Evolutionary conservation across 2,888 invertebrate genomes (phyloP).

Genomic region (Craniophora ligustri): DNA sequence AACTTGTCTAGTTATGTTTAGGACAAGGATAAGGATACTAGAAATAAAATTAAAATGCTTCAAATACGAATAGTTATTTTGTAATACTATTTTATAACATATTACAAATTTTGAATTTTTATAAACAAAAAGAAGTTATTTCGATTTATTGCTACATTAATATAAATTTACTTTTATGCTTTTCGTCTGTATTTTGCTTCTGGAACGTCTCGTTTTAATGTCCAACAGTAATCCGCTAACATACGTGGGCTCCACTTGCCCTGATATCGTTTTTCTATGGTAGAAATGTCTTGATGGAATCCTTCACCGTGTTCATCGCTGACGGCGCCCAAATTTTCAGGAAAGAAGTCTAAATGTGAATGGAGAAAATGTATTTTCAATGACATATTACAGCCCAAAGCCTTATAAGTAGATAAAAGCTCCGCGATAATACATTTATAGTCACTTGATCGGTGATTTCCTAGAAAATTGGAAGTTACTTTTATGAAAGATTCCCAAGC

Average conservation of each 20-base stretch:
- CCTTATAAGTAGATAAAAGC: too few species aligned
- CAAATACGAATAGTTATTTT: neutral
- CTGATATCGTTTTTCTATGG: neutral
- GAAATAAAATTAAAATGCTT: neutral
- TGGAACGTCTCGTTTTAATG: neutral
- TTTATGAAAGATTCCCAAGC: too few species aligned
- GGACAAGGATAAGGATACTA: neutral
- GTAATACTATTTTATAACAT: too few species aligned
- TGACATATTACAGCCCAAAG: neutral
- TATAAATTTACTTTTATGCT: neutral
- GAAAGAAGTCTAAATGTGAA: neutral
- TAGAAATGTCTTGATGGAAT: slow-evolving; percentile 1
- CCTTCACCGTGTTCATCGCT: slow-evolving; percentile 1
- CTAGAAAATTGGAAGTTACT: too few species aligned
- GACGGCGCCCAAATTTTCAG: neutral
- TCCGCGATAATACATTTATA: too few species aligned
- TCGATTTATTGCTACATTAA: neutral
- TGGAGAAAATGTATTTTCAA: neutral
- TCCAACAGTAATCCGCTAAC: slow-evolving; percentile 2
- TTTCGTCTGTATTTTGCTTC: neutral
- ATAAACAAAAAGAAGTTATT: neutral
- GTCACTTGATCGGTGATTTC: too few species aligned
- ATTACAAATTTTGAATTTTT: neutral
- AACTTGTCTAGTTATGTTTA: neutral
- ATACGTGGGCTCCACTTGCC: neutral